Evolutionary conservation across 2,113 vertebrate genomes (phyloP).

Genomic region (Indri indri): DNA sequence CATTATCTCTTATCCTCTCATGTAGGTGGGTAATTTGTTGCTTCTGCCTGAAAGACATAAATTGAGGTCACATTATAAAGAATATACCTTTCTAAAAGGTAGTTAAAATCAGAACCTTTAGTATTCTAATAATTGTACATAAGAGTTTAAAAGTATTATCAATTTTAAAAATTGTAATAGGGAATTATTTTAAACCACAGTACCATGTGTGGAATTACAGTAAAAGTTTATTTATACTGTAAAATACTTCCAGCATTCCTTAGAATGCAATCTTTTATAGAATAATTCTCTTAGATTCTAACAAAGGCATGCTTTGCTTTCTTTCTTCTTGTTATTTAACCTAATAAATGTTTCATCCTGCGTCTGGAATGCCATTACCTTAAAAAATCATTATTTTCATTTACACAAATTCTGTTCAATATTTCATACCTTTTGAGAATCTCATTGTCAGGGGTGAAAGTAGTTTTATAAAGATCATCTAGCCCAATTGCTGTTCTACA

Average conservation of each 20-base stretch:
- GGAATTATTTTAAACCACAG: background rate
- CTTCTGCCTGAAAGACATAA: constrained; percentile 91
- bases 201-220: background rate
- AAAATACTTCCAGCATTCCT: background rate
- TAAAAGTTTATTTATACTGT: background rate
- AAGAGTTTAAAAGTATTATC: constrained; percentile 8
- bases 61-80: constrained; percentile 47
- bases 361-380: background rate
- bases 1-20: constrained; percentile 94
- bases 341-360: background rate
- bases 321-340: background rate
- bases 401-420: background rate
- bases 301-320: background rate
- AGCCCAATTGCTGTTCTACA: background rate
- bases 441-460: background rate
- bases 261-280: background rate
- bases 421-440: background rate
- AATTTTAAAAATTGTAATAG: background rate
- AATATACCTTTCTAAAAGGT: constrained; percentile 10
- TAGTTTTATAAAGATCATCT: background rate
- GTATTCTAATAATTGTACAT: background rate
- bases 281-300: background rate
- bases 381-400: background rate
- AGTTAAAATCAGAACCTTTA: background rate
- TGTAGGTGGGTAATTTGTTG: constrained; percentile 94